Evolutionary conservation across 2,797 vertebrate genomes (phyloP), one percentile per base, ranked within the genome.

Genomic region (Etheostoma nigrum): DNA sequence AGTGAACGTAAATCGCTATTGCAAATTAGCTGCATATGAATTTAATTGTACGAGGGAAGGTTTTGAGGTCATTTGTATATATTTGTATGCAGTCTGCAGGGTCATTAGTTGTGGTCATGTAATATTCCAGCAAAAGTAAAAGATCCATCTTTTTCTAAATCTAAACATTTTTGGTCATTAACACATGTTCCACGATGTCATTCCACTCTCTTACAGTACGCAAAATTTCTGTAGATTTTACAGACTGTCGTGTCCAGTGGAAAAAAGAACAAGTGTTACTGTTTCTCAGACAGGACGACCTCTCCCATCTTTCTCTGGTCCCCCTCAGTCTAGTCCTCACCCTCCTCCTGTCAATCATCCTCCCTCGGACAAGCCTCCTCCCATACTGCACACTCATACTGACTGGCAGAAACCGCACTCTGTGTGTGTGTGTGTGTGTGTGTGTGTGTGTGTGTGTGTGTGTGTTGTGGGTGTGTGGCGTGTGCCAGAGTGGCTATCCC

Each of bases 401-500:
- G 84, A 78, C 64, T 85, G 67, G 91, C 88, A 89, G 75, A 84
- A 67, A 83, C 75, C 72, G 47, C 51, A 12, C 67, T 91, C 19
- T 68, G 51, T 76, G 76, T 82, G 78, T 80, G 61, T 76, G 61
- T 59, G 67, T 74, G 64, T 65, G 57, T 65, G 30, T 68, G 71
- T 77, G 75, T 68, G 51, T 76, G 76, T 82, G 78, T 80, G 61
- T 76, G 61, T 59, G 67, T 74, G 81, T 73, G 86, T 83, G 66
- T 82, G 67, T 86, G 84, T 79, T 90, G 90, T 86, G 92, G 91
- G 93, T 57, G 89, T 81, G 63, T 88, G 89, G 92, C 92, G 92
- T 91, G 92, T 94, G 92, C 93, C 93, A 94, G 90, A 93, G 92
- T 90, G 90, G 91, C 90, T 92, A 92, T 93, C 89, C 92, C 92